A percentile compares a stretch with the other conserved stretches of the same genome.
phyloP scores from a whole-genome alignment of 1,140 invertebrate genomes.

The Pararge aegeria region DNA sequence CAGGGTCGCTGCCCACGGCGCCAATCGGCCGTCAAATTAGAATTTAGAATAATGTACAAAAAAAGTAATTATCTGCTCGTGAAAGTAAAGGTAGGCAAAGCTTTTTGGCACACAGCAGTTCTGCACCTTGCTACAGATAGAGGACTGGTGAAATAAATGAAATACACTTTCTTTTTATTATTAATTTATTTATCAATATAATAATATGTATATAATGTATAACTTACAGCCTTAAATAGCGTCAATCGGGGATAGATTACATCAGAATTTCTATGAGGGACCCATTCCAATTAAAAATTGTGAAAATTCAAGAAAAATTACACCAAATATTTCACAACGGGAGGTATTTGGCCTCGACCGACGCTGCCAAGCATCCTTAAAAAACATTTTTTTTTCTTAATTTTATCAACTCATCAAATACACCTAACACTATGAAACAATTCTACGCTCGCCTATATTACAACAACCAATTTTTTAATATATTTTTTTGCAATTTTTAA shows the following conservation, averaged over 20 bases:
- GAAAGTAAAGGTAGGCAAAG: too few species aligned
- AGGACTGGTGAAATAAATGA: too few species aligned
- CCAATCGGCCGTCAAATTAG: too few species aligned
- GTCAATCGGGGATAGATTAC: slow-evolving; percentile 29
- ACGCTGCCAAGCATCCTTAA: slow-evolving; percentile 51
- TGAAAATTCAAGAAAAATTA: slow-evolving; percentile 39
- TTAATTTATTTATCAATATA: slow-evolving; percentile 79
- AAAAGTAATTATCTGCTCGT: too few species aligned
- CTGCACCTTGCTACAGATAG: too few species aligned
- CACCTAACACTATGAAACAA: slow-evolving; percentile 40
- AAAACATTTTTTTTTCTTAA: slow-evolving; percentile 39
- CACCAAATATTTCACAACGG: slow-evolving; percentile 33
- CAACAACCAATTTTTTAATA: slow-evolving; percentile 56
- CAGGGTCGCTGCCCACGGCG: too few species aligned
- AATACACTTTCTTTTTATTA: slow-evolving; percentile 53
- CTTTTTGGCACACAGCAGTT: too few species aligned
- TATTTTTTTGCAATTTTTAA: slow-evolving; percentile 32
- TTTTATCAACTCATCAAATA: slow-evolving; percentile 41
- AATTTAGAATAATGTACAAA: too few species aligned
- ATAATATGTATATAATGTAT: slow-evolving; percentile 77
- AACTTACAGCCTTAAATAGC: slow-evolving; percentile 67
- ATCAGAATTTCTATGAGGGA: slow-evolving; percentile 16
- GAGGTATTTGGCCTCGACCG: slow-evolving; percentile 25
- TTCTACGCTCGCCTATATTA: slow-evolving; percentile 48
- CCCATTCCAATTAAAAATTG: slow-evolving; percentile 22